Conservation (phyloP, 2,113 vertebrate genomes). For the Rhegmatorhina hoffmannsi region DNA sequence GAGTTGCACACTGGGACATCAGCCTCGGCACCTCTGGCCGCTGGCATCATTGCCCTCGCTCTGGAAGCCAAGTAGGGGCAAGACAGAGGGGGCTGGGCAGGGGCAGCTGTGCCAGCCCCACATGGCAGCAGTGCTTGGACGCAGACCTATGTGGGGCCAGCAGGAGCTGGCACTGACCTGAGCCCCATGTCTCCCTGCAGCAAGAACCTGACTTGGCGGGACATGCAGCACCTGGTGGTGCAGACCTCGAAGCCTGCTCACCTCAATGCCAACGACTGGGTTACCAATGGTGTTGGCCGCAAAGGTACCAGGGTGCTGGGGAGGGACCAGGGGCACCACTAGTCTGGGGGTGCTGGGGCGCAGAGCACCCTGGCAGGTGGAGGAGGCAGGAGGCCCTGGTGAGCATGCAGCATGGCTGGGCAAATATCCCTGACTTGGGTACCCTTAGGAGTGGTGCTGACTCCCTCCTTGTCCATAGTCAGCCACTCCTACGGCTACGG, state of each 20-base stretch:
- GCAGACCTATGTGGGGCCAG: fast-evolving
- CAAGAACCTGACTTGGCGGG: conserved; percentile 96
- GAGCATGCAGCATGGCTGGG: fast-evolving
- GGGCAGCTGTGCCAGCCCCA: fast-evolving
- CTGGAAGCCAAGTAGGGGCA: conserved; percentile 94
- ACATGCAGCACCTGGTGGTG: conserved; percentile 98
- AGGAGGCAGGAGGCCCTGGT: neutral
- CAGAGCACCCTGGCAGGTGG: neutral
- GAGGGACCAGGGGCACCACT: fast-evolving
- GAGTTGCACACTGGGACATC: conserved; percentile 96
- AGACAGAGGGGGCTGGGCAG: neutral
- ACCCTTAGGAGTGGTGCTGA: fast-evolving
- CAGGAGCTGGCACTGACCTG: neutral
- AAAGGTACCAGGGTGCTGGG: conserved; percentile 78
- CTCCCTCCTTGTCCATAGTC: conserved; percentile 75
- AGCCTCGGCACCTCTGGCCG: conserved; percentile 91
- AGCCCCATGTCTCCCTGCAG: conserved; percentile 47
- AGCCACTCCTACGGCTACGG: conserved; percentile 97
- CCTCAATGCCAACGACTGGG: conserved; percentile 92
- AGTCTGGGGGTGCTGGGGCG: neutral
- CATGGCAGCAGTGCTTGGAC: fast-evolving
- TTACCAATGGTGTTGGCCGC: conserved; percentile 92
- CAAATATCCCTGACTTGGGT: fast-evolving
- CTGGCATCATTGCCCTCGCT: conserved; percentile 95
- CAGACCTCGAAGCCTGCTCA: conserved; percentile 90